Evolutionary conservation across 2,888 invertebrate species (phyloP).

Genomic region (Harmothoe impar): DNA sequence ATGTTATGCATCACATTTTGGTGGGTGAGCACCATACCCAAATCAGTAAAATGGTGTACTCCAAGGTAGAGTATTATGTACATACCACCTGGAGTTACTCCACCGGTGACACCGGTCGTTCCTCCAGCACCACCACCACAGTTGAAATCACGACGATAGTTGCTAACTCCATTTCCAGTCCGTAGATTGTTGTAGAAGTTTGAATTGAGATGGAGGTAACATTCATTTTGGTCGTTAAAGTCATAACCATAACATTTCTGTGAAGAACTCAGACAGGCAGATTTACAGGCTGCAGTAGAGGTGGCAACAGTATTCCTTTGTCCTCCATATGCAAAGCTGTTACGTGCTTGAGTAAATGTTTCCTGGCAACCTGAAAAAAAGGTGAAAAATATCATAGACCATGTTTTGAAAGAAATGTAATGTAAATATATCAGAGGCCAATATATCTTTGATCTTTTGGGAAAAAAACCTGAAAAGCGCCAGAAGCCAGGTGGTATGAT

Average conservation of each 20-base stretch:
- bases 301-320: neutral
- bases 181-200: neutral
- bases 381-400: no score
- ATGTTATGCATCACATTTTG: no score
- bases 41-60: no score
- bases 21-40: no score
- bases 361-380: neutral
- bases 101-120: no score
- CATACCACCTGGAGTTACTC: no score
- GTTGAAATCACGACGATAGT: neutral
- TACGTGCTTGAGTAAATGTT: neutral
- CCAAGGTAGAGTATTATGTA: no score
- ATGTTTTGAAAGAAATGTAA: no score
- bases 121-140: neutral
- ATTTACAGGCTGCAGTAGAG: neutral
- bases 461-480: no score
- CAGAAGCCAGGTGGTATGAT: no score
- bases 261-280: neutral
- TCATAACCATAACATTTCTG: slow-evolving; percentile 35
- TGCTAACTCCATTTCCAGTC: neutral
- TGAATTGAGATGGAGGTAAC: neutral
- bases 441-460: no score
- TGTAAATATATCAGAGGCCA: no score
- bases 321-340: neutral
- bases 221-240: neutral